Conservation (phyloP, 1,140 invertebrate genomes). For the Hormaphis cornu region DNA sequence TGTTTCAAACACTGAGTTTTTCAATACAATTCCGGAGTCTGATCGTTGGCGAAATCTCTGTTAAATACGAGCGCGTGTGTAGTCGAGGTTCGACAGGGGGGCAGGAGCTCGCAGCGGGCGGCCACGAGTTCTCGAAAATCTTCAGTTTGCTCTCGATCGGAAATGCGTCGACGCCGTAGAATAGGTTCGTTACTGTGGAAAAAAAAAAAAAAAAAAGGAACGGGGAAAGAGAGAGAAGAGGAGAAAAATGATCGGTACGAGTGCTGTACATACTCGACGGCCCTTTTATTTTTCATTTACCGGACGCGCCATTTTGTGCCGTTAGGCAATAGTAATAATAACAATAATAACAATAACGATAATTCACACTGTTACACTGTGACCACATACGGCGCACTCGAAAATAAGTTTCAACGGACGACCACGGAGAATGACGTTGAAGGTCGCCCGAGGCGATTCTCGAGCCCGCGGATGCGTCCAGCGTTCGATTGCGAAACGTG, state of each 20-base stretch:
- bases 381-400: not conserved
- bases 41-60: too few species aligned
- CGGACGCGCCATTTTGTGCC: not conserved
- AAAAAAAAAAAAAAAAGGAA: too few species aligned
- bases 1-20: too few species aligned
- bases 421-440: not conserved
- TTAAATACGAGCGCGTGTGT: too few species aligned
- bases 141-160: not conserved
- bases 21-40: too few species aligned
- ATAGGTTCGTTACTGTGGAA: constrained; percentile 10
- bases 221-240: too few species aligned
- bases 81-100: too few species aligned
- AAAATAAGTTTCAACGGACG: not conserved
- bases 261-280: not conserved
- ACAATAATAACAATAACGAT: too few species aligned
- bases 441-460: too few species aligned
- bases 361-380: not conserved
- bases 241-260: too few species aligned
- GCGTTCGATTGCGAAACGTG: too few species aligned
- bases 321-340: constrained; percentile 2
- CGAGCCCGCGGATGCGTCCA: too few species aligned
- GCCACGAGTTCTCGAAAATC: not conserved
- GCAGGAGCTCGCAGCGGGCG: not conserved
- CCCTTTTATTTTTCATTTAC: not conserved
- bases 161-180: not conserved